Conservation (phyloP, 2,797 vertebrate species). For the Artibeus lituratus region DNA sequence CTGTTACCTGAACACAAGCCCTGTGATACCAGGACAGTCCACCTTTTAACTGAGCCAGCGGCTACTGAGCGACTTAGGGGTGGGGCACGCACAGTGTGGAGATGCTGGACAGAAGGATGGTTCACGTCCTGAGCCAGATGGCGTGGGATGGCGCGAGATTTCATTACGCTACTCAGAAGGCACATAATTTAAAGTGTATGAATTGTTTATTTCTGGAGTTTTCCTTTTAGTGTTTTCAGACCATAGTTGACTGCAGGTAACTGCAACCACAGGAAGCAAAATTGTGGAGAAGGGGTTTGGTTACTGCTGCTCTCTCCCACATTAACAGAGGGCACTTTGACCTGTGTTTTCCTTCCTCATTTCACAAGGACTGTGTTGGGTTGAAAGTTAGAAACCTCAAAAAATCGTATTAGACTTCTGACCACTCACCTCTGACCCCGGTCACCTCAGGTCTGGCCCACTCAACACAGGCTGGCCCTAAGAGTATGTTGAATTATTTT, state of each 20-base stretch:
- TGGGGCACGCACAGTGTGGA: rapidly evolving
- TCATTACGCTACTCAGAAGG: not conserved
- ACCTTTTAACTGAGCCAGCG: not conserved
- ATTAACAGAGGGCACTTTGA: not conserved
- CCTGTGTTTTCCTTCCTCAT: not conserved
- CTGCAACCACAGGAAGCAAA: not conserved
- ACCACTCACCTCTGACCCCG: not conserved
- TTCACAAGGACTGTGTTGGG: not conserved
- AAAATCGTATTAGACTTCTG: not conserved
- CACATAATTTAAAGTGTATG: too few species aligned
- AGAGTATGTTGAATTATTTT: not conserved
- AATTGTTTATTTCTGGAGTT: not conserved
- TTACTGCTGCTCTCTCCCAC: not conserved
- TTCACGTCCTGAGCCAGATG: not conserved
- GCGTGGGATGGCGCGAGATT: rapidly evolving
- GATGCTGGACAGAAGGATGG: not conserved
- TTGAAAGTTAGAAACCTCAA: slow-evolving; percentile 35
- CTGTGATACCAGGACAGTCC: rapidly evolving
- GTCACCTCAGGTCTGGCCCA: too few species aligned
- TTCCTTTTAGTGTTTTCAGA: not conserved
- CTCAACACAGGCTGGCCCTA: not conserved
- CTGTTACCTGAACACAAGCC: not conserved
- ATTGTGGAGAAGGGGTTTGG: not conserved
- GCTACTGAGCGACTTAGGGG: not conserved
- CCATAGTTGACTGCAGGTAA: not conserved